Percentiles rank a stretch among this genome's conserved stretches.
Conservation (phyloP, 2,113 vertebrate species). For the Hemiprocne comata region DNA sequence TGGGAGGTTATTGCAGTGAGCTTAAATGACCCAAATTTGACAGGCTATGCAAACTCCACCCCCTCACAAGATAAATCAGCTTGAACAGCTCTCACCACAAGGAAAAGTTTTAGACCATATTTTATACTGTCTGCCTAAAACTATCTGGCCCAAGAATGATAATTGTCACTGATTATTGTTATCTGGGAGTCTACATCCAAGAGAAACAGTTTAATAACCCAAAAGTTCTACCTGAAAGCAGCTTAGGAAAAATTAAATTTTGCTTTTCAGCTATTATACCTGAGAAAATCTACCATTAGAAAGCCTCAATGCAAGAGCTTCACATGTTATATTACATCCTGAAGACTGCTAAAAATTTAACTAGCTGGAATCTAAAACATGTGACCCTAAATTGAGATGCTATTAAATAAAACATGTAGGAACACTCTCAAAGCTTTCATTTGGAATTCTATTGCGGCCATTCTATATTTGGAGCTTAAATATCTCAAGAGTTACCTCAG, state of each 20-base stretch:
- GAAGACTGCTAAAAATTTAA: constrained; percentile 53
- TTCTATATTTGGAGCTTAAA: constrained; percentile 39
- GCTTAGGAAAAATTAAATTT: background rate
- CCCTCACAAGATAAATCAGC: background rate
- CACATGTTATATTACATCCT: background rate
- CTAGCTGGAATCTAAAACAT: constrained; percentile 36
- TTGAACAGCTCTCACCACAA: background rate
- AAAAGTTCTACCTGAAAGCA: background rate
- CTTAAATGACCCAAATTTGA: background rate
- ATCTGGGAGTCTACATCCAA: background rate
- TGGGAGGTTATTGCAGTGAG: background rate
- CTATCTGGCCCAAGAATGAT: background rate
- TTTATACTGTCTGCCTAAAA: background rate
- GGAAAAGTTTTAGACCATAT: background rate
- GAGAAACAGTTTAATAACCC: background rate
- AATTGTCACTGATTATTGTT: background rate
- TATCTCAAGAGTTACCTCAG: constrained; percentile 25
- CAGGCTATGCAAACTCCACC: background rate
- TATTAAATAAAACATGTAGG: constrained; percentile 61
- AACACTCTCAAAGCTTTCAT: constrained; percentile 29
- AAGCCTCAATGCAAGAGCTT: background rate
- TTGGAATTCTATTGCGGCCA: constrained; percentile 10
- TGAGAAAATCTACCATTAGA: background rate
- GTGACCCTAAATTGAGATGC: constrained; percentile 42
- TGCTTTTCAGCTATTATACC: background rate